phyloP scores from a whole-genome alignment of 2,888 invertebrate genomes.

The Ligdia adustata region DNA sequence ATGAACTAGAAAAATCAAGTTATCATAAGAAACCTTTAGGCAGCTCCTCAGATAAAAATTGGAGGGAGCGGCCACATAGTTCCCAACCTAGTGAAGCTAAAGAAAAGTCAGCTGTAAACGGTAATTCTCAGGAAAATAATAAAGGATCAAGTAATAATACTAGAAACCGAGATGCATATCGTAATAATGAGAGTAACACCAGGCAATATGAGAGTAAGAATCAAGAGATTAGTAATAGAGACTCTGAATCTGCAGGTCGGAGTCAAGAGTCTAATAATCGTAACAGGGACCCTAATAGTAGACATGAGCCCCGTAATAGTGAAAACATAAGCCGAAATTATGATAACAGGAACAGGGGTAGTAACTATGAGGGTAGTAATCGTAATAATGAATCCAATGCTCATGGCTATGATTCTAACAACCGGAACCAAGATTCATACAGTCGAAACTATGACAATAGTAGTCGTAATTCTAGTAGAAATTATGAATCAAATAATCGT shows the following conservation, averaged over 20 bases:
- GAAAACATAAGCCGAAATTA: conserved; percentile 31
- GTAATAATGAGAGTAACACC: conserved; percentile 41
- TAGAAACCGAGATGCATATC: conserved; percentile 43
- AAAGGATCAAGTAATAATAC: conserved; percentile 48
- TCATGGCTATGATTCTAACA: conserved; percentile 22
- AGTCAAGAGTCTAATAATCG: conserved; percentile 34
- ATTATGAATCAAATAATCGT: conserved; percentile 31
- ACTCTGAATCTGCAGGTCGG: conserved; percentile 37
- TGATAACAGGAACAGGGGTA: too few relatives aligned
- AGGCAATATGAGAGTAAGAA: conserved; percentile 33
- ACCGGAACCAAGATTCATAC: conserved; percentile 27
- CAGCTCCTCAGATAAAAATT: conserved; percentile 63
- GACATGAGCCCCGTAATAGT: conserved; percentile 29
- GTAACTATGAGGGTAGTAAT: conserved; percentile 29
- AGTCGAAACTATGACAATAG: conserved; percentile 37
- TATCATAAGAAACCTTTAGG: conserved; percentile 30
- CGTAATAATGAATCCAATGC: conserved; percentile 23
- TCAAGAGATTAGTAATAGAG: conserved; percentile 20
- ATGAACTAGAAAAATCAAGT: conserved; percentile 43
- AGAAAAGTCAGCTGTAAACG: conserved; percentile 38
- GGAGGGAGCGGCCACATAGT: conserved; percentile 65
- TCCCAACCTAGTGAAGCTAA: conserved; percentile 45
- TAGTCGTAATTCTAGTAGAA: conserved; percentile 14
- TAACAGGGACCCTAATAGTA: conserved; percentile 41
- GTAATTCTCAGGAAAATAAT: conserved; percentile 44